Evolutionary conservation across 2,888 invertebrate genomes (phyloP).

Genomic region (Lasioglossum lativentre): DNA sequence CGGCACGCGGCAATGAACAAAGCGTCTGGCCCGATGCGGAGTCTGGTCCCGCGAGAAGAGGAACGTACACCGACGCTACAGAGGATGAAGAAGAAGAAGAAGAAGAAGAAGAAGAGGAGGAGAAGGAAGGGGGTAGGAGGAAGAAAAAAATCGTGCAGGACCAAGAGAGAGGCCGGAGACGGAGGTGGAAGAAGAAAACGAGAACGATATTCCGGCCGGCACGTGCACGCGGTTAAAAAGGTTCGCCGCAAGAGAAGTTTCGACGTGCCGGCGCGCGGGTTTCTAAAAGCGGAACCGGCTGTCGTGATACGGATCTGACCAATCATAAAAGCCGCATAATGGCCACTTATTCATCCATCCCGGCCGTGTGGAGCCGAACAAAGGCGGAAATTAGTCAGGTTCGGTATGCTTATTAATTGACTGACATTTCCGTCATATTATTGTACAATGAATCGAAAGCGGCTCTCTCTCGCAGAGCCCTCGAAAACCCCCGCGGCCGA

Average conservation of each 20-base stretch:
- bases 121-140: neutral
- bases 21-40: neutral
- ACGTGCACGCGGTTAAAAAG: slow-evolving; percentile 83
- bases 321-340: slow-evolving; percentile 84
- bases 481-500: slow-evolving; percentile 64
- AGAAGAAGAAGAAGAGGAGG: neutral
- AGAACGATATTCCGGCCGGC: slow-evolving; percentile 67
- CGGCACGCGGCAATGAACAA: neutral
- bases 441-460: slow-evolving; percentile 77
- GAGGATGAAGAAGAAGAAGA: slow-evolving; percentile 11
- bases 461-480: slow-evolving; percentile 62
- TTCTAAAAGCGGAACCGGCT: slow-evolving; percentile 84
- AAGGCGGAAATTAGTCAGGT: slow-evolving; percentile 84
- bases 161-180: neutral
- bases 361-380: slow-evolving; percentile 73
- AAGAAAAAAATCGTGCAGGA: neutral
- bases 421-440: slow-evolving; percentile 85
- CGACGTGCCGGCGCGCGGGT: slow-evolving; percentile 77
- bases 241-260: slow-evolving; percentile 78
- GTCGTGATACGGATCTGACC: slow-evolving; percentile 84
- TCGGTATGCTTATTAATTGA: slow-evolving; percentile 84
- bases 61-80: neutral
- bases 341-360: slow-evolving; percentile 82
- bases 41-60: slow-evolving; percentile 14
- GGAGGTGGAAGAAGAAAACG: slow-evolving; percentile 29